Base-by-base conservation (phyloP, 1,140 invertebrate genomes). In the Tetragonula clypearis region DNA sequence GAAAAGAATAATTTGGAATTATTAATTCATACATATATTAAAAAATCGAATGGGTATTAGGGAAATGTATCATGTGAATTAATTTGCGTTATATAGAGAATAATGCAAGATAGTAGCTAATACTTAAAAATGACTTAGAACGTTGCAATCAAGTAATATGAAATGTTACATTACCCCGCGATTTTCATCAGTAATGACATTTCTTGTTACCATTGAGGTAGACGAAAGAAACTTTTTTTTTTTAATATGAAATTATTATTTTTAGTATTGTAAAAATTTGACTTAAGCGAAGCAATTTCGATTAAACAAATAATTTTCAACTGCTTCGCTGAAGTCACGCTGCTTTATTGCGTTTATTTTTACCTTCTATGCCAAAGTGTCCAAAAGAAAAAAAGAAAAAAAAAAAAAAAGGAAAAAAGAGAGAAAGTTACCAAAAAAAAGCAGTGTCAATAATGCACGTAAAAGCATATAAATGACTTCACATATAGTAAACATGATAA, bases 71-170 rank as follows among this genome's bases (percentile, higher is more conserved):
- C 26, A 55, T 62, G 35, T 79, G 60, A 79, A 84, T 79, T 84
- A 71, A 84, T 84, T 79, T 84, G 30, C 56, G 79, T 84, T 79
- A 56, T 84, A 79, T 84, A 84, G 82, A 84, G 11, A 84, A 84
- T 62, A 71, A 55, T 49, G 72, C 19, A 21, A 58, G 62, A 19
- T 79, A 35, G 76, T 58, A 72, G 56, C 60, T 60, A 41, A 84
- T 79, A 79, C 35, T 79, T 84, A 72, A 79, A 68, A 62, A 55
- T 84, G 68, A 69, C 66, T 69, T 79, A 84, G 76, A 21, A 78
- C n/a, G 75, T 72, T 79, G 49, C 76, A 79, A 60, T 62, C 76
- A 30, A 79, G 56, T 79, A 53, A 79, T 72, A 66, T 26, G 76
- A 72, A 79, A 55, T 72, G 68, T 58, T 84, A 79, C 68, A 79